These are phyloP conservation scores for Aegotheles bennettii DNA, from an alignment of 2,113 vertebrate genomes.

Conservation along the genomic window DNA sequence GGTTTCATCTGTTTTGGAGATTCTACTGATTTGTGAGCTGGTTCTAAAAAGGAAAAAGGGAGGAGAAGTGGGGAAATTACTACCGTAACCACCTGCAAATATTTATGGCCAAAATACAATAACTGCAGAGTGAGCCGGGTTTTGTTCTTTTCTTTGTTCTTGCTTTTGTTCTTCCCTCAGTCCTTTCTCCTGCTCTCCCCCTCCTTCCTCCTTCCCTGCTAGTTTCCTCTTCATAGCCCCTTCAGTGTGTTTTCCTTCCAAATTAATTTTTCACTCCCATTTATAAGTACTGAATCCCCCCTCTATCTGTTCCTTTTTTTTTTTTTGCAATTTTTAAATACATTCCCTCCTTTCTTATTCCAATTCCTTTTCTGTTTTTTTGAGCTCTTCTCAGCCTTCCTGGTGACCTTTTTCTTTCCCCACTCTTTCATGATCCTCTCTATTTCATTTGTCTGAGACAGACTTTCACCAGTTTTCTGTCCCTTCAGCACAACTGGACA, in stretches of 20 bases:
- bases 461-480: neutral
- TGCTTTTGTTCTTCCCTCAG: conserved; percentile 25
- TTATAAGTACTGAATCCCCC: neutral
- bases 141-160: conserved; percentile 33
- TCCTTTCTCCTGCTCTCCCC: neutral
- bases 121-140: neutral
- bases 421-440: neutral
- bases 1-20: conserved; percentile 13
- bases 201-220: neutral
- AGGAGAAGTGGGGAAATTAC: conserved; percentile 6
- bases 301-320: neutral
- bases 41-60: neutral
- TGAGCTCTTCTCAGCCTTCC: neutral
- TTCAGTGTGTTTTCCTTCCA: neutral
- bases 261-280: neutral
- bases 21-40: conserved; percentile 3
- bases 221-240: neutral
- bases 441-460: neutral
- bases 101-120: conserved; percentile 15
- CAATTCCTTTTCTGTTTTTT: neutral
- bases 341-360: neutral
- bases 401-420: neutral
- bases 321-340: neutral
- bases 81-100: conserved; percentile 46
- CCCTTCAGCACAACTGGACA: neutral